A percentile compares a stretch with the other conserved stretches of the same genome.
These are phyloP conservation scores for Adelges cooleyi DNA, from an alignment of 1,140 invertebrate genomes.

Conservation along the genomic window DNA sequence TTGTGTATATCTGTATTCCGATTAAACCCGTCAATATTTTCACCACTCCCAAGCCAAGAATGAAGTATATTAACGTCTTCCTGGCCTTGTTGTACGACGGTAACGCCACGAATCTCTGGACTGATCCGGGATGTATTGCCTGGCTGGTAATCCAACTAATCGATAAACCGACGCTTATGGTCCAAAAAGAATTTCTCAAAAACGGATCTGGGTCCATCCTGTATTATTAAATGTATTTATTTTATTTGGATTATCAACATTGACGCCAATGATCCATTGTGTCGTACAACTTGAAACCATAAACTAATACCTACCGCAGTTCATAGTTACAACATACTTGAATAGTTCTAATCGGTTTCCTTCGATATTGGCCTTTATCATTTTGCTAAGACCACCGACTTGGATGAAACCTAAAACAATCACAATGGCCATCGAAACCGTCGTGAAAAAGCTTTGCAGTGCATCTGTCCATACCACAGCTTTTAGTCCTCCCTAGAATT, in stretches of 20 bases:
- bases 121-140: constrained; percentile 78
- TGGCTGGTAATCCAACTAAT: constrained; percentile 57
- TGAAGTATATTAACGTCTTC: not conserved
- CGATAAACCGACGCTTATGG: constrained; percentile 51
- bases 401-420: constrained; percentile 52
- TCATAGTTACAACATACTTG: too few species aligned
- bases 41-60: constrained; percentile 37
- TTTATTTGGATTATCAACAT: too few species aligned
- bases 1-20: constrained; percentile 49
- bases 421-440: constrained; percentile 55
- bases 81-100: constrained; percentile 51
- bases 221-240: constrained; percentile 30
- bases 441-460: constrained; percentile 66
- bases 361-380: constrained; percentile 46
- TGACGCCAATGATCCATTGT: too few species aligned
- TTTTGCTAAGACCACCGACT: constrained; percentile 51
- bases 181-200: constrained; percentile 71
- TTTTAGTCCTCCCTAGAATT: constrained; percentile 64
- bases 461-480: constrained; percentile 81
- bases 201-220: constrained; percentile 65
- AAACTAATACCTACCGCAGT: too few species aligned
- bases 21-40: constrained; percentile 38
- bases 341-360: constrained; percentile 49
- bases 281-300: too few species aligned
- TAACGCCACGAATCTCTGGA: constrained; percentile 69